Evolutionary conservation across 2,888 invertebrate species (phyloP).

Genomic region (Polydrusus tereticollis): DNA sequence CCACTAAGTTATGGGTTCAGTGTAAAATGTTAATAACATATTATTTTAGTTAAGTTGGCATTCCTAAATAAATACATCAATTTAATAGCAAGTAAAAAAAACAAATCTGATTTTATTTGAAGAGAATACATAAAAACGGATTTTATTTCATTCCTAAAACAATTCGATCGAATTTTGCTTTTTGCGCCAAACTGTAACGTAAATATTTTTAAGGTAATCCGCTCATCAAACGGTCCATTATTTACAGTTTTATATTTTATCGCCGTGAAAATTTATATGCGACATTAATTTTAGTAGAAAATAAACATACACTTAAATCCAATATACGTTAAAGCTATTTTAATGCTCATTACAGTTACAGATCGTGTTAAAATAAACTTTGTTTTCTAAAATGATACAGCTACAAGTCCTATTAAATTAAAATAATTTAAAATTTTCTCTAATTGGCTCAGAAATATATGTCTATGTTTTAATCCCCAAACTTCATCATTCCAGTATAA

Average conservation of each 20-base stretch:
- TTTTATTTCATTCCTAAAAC: not conserved
- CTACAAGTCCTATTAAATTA: no score
- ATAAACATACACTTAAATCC: not conserved
- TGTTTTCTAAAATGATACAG: not conserved
- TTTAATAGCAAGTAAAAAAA: not conserved
- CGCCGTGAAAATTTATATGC: not conserved
- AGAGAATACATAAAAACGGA: not conserved
- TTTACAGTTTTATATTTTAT: not conserved
- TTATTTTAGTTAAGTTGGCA: no score
- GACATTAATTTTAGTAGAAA: not conserved
- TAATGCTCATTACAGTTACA: not conserved
- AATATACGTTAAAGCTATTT: not conserved
- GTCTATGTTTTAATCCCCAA: no score
- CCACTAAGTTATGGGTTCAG: no score
- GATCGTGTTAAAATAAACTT: not conserved
- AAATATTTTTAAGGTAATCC: not conserved
- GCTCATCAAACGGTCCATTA: not conserved
- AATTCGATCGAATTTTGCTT: not conserved
- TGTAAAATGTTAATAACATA: no score
- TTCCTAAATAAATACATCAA: not conserved
- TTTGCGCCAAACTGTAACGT: not conserved
- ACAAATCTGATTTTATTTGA: not conserved
- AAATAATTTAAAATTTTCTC: no score
- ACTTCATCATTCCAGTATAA: no score
- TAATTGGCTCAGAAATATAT: no score